These are phyloP conservation scores for Nymphalis polychloros DNA, from an alignment of 2,888 invertebrate species.

Conservation along the genomic window DNA sequence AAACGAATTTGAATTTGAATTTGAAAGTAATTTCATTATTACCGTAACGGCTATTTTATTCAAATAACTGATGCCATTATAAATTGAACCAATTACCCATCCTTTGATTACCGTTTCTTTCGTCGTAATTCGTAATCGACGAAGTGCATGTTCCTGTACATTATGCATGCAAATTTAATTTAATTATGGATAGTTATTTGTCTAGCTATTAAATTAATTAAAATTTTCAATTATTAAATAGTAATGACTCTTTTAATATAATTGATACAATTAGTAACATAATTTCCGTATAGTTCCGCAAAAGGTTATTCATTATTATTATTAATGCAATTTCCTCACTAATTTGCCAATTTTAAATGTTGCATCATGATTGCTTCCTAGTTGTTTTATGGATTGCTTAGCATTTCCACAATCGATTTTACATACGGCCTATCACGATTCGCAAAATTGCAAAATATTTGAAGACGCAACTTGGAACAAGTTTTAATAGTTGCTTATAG, in stretches of 20 bases:
- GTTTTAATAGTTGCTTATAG: not conserved
- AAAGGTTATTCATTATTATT: too few species aligned
- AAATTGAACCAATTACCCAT: slow-evolving; percentile 15
- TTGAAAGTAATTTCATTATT: not conserved
- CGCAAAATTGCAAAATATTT: slow-evolving; percentile 14
- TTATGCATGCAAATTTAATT: slow-evolving; percentile 22
- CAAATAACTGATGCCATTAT: slow-evolving; percentile 15
- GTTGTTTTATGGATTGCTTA: slow-evolving; percentile 9
- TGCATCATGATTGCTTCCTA: slow-evolving; percentile 10
- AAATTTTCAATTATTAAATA: not conserved
- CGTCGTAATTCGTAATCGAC: slow-evolving; percentile 23
- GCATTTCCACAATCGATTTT: slow-evolving; percentile 12
- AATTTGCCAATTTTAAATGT: not conserved
- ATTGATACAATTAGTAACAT: too few species aligned
- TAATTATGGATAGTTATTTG: slow-evolving; percentile 3
- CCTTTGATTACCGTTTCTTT: slow-evolving; percentile 20
- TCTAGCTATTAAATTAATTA: slow-evolving; percentile 1
- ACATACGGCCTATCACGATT: slow-evolving; percentile 22
- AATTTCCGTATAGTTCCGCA: too few species aligned
- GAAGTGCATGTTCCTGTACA: slow-evolving; percentile 24
- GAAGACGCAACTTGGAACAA: slow-evolving; percentile 8
- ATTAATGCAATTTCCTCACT: too few species aligned
- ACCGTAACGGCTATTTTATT: slow-evolving; percentile 25
- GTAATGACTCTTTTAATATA: not conserved
- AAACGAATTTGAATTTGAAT: too few species aligned